Evolutionary conservation across 2,888 invertebrate genomes (phyloP).

Genomic region (Anthoptus insignis): DNA sequence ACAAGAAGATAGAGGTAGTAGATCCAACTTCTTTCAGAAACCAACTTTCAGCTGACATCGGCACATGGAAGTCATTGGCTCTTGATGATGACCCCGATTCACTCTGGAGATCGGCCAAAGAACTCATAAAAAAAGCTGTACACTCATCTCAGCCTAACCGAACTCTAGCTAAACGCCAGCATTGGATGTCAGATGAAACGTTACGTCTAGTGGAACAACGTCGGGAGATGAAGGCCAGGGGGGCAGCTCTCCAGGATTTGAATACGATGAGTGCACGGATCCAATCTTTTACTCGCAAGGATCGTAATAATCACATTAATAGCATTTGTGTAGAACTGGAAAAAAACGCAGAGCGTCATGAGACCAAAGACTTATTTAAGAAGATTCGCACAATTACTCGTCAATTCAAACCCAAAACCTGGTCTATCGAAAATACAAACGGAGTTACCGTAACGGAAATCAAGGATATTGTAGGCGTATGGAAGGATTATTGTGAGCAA

Average conservation of each 20-base stretch:
- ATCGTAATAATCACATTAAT: slow-evolving; percentile 1
- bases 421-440: slow-evolving; percentile 1
- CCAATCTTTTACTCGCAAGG: not conserved
- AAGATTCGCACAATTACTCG: not conserved
- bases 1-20: not conserved
- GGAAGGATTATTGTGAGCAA: not conserved
- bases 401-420: not conserved
- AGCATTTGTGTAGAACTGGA: slow-evolving; percentile 6
- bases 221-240: slow-evolving; percentile 7
- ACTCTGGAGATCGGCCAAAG: not conserved
- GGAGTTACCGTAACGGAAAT: slow-evolving; percentile 1
- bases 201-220: not conserved
- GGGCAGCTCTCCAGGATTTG: not conserved
- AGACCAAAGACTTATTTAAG: slow-evolving; percentile 1
- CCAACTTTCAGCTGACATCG: too few species aligned
- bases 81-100: too few species aligned
- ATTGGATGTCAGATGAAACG: slow-evolving; percentile 18
- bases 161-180: not conserved
- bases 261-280: slow-evolving; percentile 3
- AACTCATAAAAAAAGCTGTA: not conserved
- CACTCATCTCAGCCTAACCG: not conserved
- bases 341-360: not conserved
- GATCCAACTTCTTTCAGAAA: too few species aligned
- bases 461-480: not conserved
- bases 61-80: too few species aligned